Evolutionary conservation across 2,888 invertebrate species (phyloP), one percentile per base, ranked within the genome.

Genomic region (Cyclophora punctaria): DNA sequence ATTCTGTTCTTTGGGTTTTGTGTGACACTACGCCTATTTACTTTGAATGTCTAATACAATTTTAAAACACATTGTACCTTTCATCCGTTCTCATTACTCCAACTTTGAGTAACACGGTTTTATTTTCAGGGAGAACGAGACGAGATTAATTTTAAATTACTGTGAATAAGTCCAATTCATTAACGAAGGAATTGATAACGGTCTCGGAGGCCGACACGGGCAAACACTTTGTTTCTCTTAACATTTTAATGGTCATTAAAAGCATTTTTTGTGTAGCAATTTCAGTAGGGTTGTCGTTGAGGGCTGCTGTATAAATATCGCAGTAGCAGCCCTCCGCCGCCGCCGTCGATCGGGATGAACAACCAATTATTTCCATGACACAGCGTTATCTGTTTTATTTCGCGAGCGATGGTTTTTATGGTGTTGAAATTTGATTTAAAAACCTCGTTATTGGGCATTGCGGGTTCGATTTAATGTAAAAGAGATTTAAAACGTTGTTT

Each of bases 341-440:
- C 55, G 58, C 60, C 57, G 64, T 67, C 64, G 66, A 62, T 63
- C 51, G 61, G 63, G 65, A 67, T 68, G 64, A 66, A 69, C 65
- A 56, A 57, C 59, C 63, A 67, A 69, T 72, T 69, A 58, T 64
- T 60, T 53, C 55, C 61, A 51, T 50, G 54, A 54, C 56, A 56
- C 55, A 45, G 56, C 59, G 67, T 73, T 75, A 74, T 71, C 75
- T 59, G 51, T 68, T 73, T 68, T 60, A 66, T 71, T 71, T 34
- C 33, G 34, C 34, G 44, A 44, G 69, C 64, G 60, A 56, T 37
- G 37, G 53, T 48, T 57, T 56, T 58, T 57, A 56, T 52, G 49
- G 52, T 49, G 49, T 50, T 58, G 59, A 59, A 49, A 47, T 51
- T 49, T 33, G 47, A 34, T n/a, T 55, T 51, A 58, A 59, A 64